Evolutionary conservation across 1,140 invertebrate species (phyloP).

Genomic region (Lordiphosa stackelbergi): DNA sequence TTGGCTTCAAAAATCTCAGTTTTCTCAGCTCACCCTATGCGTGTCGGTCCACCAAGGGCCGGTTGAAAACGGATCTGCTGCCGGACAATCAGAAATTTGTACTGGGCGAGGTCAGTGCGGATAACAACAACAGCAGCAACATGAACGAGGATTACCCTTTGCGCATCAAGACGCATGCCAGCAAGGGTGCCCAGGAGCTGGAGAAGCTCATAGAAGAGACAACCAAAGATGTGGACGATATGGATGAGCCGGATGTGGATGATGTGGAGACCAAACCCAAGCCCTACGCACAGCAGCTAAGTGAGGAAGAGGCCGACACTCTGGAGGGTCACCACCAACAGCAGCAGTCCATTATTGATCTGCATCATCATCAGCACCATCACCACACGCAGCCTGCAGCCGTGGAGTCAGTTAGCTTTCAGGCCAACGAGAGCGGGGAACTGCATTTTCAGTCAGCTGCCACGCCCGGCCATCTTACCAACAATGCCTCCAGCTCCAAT

Average conservation of each 20-base stretch:
- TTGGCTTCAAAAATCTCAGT: conserved; percentile 70
- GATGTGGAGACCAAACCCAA: conserved; percentile 61
- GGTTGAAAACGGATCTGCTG: conserved; percentile 58
- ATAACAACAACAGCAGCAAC: conserved; percentile 30
- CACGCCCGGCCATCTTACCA: neutral
- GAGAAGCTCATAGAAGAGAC: conserved; percentile 76
- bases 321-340: conserved; percentile 41
- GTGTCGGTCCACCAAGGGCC: conserved; percentile 62
- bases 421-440: conserved; percentile 59
- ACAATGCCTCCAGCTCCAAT: conserved; percentile 16
- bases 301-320: conserved; percentile 40
- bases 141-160: conserved; percentile 65
- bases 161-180: conserved; percentile 42
- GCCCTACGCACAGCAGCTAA: conserved; percentile 40
- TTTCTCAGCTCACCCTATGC: conserved; percentile 73
- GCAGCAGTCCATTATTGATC: conserved; percentile 42
- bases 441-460: conserved; percentile 51
- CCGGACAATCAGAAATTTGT: conserved; percentile 61
- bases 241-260: conserved; percentile 55
- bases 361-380: conserved; percentile 34
- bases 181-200: conserved; percentile 58
- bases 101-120: conserved; percentile 45
- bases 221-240: conserved; percentile 75
- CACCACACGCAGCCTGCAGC: conserved; percentile 22
- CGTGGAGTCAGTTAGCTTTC: conserved; percentile 60